Conservation (phyloP, 2,113 vertebrate species). For the Porphyrio hochstetteri region DNA sequence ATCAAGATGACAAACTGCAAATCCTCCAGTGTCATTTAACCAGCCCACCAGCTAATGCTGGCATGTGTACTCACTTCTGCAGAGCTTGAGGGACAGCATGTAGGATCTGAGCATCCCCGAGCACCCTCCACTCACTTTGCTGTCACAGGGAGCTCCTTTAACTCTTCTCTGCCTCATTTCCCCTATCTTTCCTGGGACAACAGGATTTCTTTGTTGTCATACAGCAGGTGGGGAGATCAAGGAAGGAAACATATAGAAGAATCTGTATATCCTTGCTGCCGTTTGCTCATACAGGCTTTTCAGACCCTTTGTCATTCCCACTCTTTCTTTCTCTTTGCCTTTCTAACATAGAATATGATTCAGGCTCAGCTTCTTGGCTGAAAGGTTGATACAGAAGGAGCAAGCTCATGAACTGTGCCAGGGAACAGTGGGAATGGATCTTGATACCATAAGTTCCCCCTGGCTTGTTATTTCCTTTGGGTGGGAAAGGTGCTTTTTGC, state of each 20-base stretch:
- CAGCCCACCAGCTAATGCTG: background rate
- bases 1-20: background rate
- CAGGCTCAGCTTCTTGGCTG: conserved; percentile 10
- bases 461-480: background rate
- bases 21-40: fast-evolving
- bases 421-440: background rate
- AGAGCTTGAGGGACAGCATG: fast-evolving
- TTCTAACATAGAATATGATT: background rate
- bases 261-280: background rate
- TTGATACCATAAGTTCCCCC: background rate
- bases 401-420: background rate
- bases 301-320: background rate
- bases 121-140: background rate
- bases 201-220: background rate
- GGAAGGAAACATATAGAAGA: background rate
- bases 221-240: background rate
- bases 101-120: background rate
- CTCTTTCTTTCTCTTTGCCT: background rate
- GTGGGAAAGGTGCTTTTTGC: background rate
- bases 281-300: background rate
- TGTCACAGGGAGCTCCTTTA: background rate
- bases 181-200: background rate
- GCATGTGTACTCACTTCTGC: fast-evolving
- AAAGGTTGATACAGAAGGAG: conserved; percentile 16
- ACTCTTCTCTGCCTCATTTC: background rate